These are phyloP conservation scores for Crotalus helleri DNA, from an alignment of 2,113 vertebrate species.

Conservation along the genomic window DNA sequence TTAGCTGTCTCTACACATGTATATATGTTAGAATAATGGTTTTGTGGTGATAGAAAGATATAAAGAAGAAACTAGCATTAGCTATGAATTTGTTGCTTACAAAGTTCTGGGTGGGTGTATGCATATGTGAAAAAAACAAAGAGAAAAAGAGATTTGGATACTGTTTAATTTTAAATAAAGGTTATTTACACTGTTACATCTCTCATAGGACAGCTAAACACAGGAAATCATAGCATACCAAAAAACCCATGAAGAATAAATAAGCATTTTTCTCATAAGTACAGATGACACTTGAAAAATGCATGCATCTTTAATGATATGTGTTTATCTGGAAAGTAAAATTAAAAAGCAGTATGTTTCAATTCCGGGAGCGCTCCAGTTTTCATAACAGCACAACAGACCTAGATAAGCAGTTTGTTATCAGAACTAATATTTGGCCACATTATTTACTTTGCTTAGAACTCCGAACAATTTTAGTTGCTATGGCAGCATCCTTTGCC, in stretches of 20 bases:
- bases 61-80: not conserved
- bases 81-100: not conserved
- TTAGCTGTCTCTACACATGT: too few species aligned
- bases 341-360: not conserved
- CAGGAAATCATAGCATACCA: not conserved
- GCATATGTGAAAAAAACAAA: not conserved
- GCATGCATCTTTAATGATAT: not conserved
- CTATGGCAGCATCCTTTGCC: slow-evolving; percentile 9
- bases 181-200: not conserved
- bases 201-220: not conserved
- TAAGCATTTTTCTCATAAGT: not conserved
- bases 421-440: slow-evolving; percentile 7
- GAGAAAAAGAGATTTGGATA: not conserved
- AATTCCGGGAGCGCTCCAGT: slow-evolving; percentile 12
- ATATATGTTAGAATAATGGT: not conserved
- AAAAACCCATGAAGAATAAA: not conserved
- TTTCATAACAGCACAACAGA: slow-evolving; percentile 7
- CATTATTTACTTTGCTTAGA: slow-evolving; percentile 16
- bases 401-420: slow-evolving; percentile 24
- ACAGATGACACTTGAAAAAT: not conserved
- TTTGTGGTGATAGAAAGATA: not conserved
- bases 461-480: slow-evolving; percentile 9
- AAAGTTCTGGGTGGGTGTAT: not conserved
- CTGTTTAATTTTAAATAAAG: not conserved
- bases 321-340: slow-evolving; percentile 23